Base-by-base conservation (phyloP, 2,113 vertebrate species). In the Rutilus rutilus region DNA sequence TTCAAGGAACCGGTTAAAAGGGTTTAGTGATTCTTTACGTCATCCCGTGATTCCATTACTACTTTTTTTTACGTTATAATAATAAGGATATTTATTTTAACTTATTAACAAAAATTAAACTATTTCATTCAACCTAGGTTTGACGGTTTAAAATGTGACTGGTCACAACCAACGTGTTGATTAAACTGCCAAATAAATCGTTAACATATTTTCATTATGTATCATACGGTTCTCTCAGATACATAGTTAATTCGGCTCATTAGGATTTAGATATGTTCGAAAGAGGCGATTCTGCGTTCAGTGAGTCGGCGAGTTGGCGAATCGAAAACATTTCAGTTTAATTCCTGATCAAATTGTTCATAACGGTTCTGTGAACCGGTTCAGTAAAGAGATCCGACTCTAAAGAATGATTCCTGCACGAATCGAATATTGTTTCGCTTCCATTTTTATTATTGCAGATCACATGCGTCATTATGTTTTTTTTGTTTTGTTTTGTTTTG, bases 391-490 rank as follows among this genome's bases (percentile, higher is more conserved):
- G 75, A 78, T 12, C 4, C 50, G 75, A 27, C 75, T 33, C 75
- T 30, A 30, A 39, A 1, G 6, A 69, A 71, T 15, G 23, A 74
- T 74, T 76, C 74, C 1, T 60, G 23, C 0, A 59, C 19, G 54
- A 60, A 36, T 8, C 30, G 1, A 11, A 39, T 6, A 30, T 60
- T 17, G 33, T 5, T 33, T 39, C 8, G 7, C 27, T 25, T 73
- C 23, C 3, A 7, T 59, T 2, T 57, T 65, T 69, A 69, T 82
- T 67, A 52, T 36, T 54, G 25, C 27, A 39, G 3, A 8, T n/a
- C 67, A 59, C 67, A 39, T 73, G 65, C 81, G 81, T 73, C 81
- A 73, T 42, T 25, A 3, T 73, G 65, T 73, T 52, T 54, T 21
- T n/a, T n/a, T n/a, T n/a, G n/a, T n/a, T n/a, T 54, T 15, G 3